Evolutionary conservation across 2,113 vertebrate genomes (phyloP).

Genomic region (Bolborhynchus lineola): DNA sequence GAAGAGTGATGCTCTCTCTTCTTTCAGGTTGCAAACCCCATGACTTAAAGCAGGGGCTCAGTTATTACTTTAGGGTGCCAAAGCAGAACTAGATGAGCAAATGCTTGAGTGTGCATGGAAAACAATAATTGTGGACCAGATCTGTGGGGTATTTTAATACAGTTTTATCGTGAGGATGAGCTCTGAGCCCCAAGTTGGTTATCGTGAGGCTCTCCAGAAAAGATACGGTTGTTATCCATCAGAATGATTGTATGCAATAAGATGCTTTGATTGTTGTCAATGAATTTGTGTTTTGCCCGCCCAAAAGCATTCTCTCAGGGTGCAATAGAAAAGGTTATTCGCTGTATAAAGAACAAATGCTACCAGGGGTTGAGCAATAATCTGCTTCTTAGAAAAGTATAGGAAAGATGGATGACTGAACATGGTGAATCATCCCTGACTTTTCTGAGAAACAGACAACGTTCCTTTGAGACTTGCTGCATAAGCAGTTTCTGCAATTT

Average conservation of each 20-base stretch:
- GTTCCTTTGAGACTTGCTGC: conserved; percentile 14
- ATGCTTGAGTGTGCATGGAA: rapidly evolving
- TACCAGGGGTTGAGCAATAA: conserved; percentile 1
- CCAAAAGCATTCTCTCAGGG: neutral
- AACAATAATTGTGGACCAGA: neutral
- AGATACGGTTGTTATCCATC: rapidly evolving
- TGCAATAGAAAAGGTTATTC: neutral
- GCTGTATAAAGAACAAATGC: neutral
- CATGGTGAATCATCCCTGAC: neutral
- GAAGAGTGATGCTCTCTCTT: neutral
- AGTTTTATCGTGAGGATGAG: neutral
- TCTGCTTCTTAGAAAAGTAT: neutral
- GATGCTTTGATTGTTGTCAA: neutral
- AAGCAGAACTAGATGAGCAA: neutral
- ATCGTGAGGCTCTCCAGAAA: neutral
- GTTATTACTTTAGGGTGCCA: neutral
- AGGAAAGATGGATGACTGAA: conserved; percentile 45
- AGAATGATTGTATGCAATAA: neutral
- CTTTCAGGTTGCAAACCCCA: neutral
- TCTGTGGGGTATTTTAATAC: neutral
- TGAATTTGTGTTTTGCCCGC: neutral
- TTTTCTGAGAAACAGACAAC: neutral
- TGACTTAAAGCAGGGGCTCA: neutral
- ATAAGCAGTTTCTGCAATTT: conserved; percentile 13
- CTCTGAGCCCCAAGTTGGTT: neutral